Base-by-base conservation (phyloP, 1,140 invertebrate species). In the Drosophila willistoni region DNA sequence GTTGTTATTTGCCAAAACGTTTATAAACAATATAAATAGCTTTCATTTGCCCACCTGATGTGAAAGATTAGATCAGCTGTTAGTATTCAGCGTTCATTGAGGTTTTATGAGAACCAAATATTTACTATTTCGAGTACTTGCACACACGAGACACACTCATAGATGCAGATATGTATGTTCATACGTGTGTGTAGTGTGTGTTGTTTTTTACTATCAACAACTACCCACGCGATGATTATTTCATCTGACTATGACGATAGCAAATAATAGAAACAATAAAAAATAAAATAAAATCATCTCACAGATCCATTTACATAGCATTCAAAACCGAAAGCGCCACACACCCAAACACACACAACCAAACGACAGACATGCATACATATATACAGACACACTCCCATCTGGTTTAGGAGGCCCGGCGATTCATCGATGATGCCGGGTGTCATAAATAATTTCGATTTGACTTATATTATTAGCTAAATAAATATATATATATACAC, bases 371-470 rank as follows among this genome's bases (percentile, higher is more conserved):
- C 1, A 29, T 29, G 5, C 25, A 29, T 29, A 29, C 29, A 29
- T 29, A 29, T 29, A 29, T 29, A 29, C 5, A 29, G 29, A 44
- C 44, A 65, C 64, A 61, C 39, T 51, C 22, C 39, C 63, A 80
- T 64, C 68, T 56, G 47, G 64, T 68, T 70, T 51, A 57, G 79
- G 69, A 75, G 84, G 77, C 81, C 72, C 76, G 73, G 60, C 72
- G 39, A 59, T 57, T 29, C 70, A 73, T 72, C 74, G 68, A 63
- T 69, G 71, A 76, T 79, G 83, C 83, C 83, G 83, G 84, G 83
- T 87, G 73, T 87, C 79, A 87, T 87, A 87, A 87, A 87, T 89
- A 87, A 87, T 87, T 89, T 87, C 84, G 77, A 87, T 83, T 89
- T 73, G 79, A 87, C 84, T 83, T 87, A 80, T 87, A 89, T 87